These are phyloP conservation scores for Chaetoderma sp. DNA, from an alignment of 2,888 invertebrate species.

Conservation along the genomic window DNA sequence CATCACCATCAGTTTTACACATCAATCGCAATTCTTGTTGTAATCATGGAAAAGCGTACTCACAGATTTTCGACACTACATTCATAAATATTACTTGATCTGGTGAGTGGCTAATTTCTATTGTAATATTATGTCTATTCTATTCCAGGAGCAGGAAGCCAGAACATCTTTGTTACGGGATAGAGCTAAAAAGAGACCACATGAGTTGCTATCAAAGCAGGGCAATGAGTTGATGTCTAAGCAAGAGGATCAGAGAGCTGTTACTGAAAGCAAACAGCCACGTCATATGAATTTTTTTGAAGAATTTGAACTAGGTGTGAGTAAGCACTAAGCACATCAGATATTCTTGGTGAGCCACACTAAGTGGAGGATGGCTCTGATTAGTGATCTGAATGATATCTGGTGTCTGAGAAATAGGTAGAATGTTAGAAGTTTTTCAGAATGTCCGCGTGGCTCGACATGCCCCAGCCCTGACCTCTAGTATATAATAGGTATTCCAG, in stretches of 20 bases:
- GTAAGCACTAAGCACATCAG: constrained; percentile 16
- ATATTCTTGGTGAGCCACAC: too few relatives aligned
- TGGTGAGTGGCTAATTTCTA: not conserved
- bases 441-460: too few relatives aligned
- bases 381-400: too few relatives aligned
- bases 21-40: too few relatives aligned
- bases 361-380: too few relatives aligned
- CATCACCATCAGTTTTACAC: too few relatives aligned
- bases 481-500: too few relatives aligned
- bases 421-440: too few relatives aligned
- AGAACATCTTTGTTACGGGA: constrained; percentile 79
- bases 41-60: too few relatives aligned
- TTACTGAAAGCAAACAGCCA: constrained; percentile 52
- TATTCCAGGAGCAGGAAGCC: constrained; percentile 83
- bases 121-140: not conserved
- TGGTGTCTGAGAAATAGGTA: too few relatives aligned
- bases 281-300: constrained; percentile 88
- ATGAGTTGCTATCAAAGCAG: constrained; percentile 1
- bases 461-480: too few relatives aligned
- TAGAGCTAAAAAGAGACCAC: constrained; percentile 70
- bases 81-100: not conserved
- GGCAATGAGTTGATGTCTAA: constrained; percentile 3
- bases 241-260: not conserved
- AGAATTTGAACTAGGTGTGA: constrained; percentile 79
- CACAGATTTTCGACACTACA: too few relatives aligned